These are phyloP conservation scores for Drosophila buzzatii DNA, from an alignment of 2,888 invertebrate species.

Conservation along the genomic window DNA sequence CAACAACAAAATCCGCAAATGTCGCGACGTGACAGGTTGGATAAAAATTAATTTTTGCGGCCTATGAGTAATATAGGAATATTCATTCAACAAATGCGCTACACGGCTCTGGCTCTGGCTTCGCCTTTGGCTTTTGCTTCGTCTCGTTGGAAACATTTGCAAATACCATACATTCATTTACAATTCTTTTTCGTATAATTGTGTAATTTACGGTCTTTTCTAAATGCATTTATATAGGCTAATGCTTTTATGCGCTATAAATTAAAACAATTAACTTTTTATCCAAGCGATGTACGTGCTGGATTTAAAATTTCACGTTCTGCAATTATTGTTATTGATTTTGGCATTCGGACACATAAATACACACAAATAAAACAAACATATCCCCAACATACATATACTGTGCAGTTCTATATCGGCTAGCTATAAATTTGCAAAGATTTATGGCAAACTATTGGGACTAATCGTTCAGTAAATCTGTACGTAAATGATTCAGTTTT, in stretches of 20 bases:
- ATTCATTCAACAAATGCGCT: slow-evolving; percentile 8
- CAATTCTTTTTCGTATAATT: slow-evolving; percentile 9
- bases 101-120: background rate
- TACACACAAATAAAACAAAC: slow-evolving; percentile 33
- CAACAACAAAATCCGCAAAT: slow-evolving; percentile 40
- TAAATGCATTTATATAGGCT: slow-evolving; percentile 16
- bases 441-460: slow-evolving; percentile 58
- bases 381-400: slow-evolving; percentile 15
- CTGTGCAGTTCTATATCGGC: slow-evolving; percentile 6
- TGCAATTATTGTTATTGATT: slow-evolving; percentile 68
- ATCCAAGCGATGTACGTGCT: slow-evolving; percentile 53
- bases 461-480: slow-evolving; percentile 64
- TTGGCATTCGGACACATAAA: slow-evolving; percentile 53
- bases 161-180: slow-evolving; percentile 33
- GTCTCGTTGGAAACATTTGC: slow-evolving; percentile 12
- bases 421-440: slow-evolving; percentile 45
- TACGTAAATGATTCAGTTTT: slow-evolving; percentile 26
- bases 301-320: slow-evolving; percentile 54
- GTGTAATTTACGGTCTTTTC: slow-evolving; percentile 28
- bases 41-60: slow-evolving; percentile 35
- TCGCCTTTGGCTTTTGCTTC: background rate
- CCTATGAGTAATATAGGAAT: slow-evolving; percentile 47
- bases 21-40: slow-evolving; percentile 50
- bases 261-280: slow-evolving; percentile 44
- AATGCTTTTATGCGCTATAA: slow-evolving; percentile 6